Base-by-base conservation (phyloP, 2,888 invertebrate genomes). In the Sinohyriopsis cumingii region DNA sequence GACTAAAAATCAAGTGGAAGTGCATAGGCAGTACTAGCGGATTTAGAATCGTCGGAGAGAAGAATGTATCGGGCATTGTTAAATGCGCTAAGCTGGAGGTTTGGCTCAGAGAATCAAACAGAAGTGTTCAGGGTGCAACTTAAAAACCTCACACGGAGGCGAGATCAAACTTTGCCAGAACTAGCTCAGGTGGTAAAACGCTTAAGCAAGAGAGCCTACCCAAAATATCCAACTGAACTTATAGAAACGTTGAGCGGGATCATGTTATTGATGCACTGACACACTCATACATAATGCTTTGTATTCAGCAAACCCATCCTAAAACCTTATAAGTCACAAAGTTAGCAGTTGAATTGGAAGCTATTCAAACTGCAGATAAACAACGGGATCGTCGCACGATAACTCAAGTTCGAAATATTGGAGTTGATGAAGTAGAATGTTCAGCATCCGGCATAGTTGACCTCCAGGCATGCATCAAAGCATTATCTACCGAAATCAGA, bases 131-230 rank as follows among this genome's bases (percentile, higher is more conserved):
- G 73, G 9, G 71, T 75, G 22, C 57, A 59, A 22, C 57, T 78
- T 18, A 71, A 75, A 57, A 68, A 56, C 24, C 59, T 65, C 22
- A 24, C 65, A 19, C 45, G 60, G 45, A 67, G 63, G 15, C 66
- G 63, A 67, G 67, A 74, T 63, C 75, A 79, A 63, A 55, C 75
- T 5, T 59, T 75, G 1, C 67, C 78, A 12, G 78, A 80, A 63
- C 55, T 80, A 18, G 78, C 75, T 24, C 76, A 75, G 55, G 53
- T 72, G 1, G 66, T 78, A 6, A 66, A 65, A 59, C 75, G 71
- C 57, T 56, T 79, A 20, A 72, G 73, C 0, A 55, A 72, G 28
- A 63, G 75, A 65, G 76, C 75, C 1, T 77, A 79, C 59, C 70
- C 70, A 20, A 28, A 28, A 5, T 3, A 0, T 28, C 28, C 28